Evolutionary conservation across 2,797 vertebrate species (phyloP), one percentile per base, ranked within the genome.

Genomic region (Lithobates sylvaticus): DNA sequence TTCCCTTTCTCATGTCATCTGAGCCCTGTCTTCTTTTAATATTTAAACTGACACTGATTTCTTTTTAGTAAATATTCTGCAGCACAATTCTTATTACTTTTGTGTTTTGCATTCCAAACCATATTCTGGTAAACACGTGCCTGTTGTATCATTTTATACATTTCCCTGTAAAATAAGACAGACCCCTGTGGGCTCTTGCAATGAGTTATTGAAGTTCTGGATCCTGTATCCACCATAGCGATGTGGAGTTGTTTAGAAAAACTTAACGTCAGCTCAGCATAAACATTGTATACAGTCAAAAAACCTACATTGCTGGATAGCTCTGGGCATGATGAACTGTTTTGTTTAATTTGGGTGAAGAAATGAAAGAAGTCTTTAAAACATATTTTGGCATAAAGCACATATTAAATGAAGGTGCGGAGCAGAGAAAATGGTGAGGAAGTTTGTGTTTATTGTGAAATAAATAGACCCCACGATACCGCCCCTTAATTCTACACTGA

Each of bases 401-500:
- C 16, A 12, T 81, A 71, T 81, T 50, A 76, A 86, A 76, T 47
- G 54, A 65, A 76, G 29, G 67, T 36, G 29, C 9, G 29, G 23
- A 50, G 23, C 27, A 82, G 70, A 26, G 73, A 82, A 76, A 71
- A 71, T 16, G 27, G 73, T 1, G 54, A 86, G 50, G 79, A 78
- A 78, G 47, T 76, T 39, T 15, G 54, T 86, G 79, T 83, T 83
- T 86, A 86, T 83, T 42, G 80, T 71, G 85, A 72, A 86, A 83
- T 83, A 83, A 78, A 86, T 67, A 78, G 77, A 78, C 27, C 64
- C 78, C 44, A 7, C 50, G 26, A 74, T 85, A 70, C 42, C 72
- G 18, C n/a, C 6, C 12, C 65, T 47, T 71, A 68, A 85, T 61
- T 32, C 50, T 39, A 21, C 12, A 50, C 71, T 86, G 70, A 42